Base-by-base conservation (phyloP, 2,113 vertebrate genomes). In the Paradisaea rubra region DNA sequence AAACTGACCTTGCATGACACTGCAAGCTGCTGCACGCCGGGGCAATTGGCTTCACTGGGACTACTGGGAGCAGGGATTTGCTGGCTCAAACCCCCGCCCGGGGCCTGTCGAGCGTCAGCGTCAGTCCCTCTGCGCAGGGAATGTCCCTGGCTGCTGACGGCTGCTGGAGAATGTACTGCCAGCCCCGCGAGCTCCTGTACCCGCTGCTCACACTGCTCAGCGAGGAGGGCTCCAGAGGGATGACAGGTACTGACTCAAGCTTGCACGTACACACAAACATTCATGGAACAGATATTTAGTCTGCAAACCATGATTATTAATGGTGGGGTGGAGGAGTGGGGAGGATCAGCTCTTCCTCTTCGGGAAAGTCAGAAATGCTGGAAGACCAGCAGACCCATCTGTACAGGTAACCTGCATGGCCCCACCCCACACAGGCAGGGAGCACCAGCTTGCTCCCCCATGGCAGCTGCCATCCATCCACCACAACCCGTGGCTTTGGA, bases 181-280 rank as follows among this genome's bases (percentile, higher is more conserved):
- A 73, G 87, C 77, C 56, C 45, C 0, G 0, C 4, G 5, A 15
- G 86, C 78, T 12, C 89, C 21, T 15, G 2, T 5, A 17, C 19
- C 28, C 2, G 0, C 70, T 16, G 53, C 1, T 1, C 9, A 1
- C n/a, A 1, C 30, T 3, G 3, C 41, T 4, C 10, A 18, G 9
- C 14, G 9, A 28, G 33, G 53, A 25, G 15, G 27, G 63, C 57
- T 88, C 82, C 50, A 7, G 15, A 39, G 63, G 7, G 13, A 3
- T 7, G 21, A 37, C 66, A 39, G 45, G 11, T 3, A 12, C 64
- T 28, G 63, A 11, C 68, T 77, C 27, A 6, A 44, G 56, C 47
- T 35, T 22, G 64, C 44, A 4, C 0, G 1, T 5, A 33, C 63
- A 3, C 19, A 73, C 74, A 65, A 45, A 81, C 37, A 15, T 27